phyloP scores from a whole-genome alignment of 2,797 vertebrate genomes.

The Holocentrus rufus region DNA sequence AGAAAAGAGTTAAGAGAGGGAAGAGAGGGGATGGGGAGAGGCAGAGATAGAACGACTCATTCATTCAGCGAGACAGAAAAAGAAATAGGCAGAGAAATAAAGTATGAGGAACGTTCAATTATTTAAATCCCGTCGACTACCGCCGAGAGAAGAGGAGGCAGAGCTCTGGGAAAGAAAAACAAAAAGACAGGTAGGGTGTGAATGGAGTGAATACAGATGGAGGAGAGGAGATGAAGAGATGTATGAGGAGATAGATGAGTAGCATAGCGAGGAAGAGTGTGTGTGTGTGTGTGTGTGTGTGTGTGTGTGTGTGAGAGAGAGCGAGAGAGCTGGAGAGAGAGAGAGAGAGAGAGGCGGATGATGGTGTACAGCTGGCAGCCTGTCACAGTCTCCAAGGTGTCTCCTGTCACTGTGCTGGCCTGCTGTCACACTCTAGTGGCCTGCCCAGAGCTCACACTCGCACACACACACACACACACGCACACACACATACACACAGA shows the following conservation, averaged over 20 bases:
- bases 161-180: constrained; percentile 67
- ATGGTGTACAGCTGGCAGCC: constrained; percentile 83
- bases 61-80: constrained; percentile 51
- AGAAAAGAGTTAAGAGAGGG: constrained; percentile 23
- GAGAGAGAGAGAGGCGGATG: constrained; percentile 76
- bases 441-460: constrained; percentile 65
- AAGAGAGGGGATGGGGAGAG: constrained; percentile 17
- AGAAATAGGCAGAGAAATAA: constrained; percentile 57
- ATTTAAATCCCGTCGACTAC: constrained; percentile 72
- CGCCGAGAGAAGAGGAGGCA: constrained; percentile 46
- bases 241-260: constrained; percentile 76
- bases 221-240: constrained; percentile 73
- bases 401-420: constrained; percentile 83
- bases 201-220: constrained; percentile 74
- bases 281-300: too few relatives aligned
- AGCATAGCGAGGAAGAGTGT: constrained; percentile 69
- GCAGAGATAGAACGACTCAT: constrained; percentile 40
- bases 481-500: constrained; percentile 5
- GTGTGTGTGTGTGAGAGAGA: too few relatives aligned
- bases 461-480: constrained; percentile 39
- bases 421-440: constrained; percentile 84
- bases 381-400: constrained; percentile 84
- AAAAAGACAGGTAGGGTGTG: constrained; percentile 72
- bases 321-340: constrained; percentile 52
- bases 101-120: constrained; percentile 72